A percentile compares a stretch with the other conserved stretches of the same genome.
Evolutionary conservation across 37 sponge, comb jelly and placozoan genomes (phyloP).

Genomic region (Trichoplax adhaerens): DNA sequence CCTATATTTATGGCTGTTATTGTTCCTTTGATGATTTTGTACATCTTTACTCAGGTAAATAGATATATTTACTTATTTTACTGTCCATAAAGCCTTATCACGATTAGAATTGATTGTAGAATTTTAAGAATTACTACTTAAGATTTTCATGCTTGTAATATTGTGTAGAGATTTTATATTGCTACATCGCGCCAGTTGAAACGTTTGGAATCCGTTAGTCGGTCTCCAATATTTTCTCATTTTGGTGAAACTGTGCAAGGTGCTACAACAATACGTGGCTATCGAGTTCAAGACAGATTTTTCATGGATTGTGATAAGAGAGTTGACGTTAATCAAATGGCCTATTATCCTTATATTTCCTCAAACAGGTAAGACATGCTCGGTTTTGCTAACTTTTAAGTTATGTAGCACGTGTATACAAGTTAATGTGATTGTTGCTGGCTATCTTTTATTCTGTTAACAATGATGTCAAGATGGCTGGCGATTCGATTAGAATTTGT

Average conservation of each 20-base stretch:
- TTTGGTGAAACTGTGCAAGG: constrained; percentile 70
- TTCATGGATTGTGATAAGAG: constrained; percentile 52
- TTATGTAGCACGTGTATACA: not conserved
- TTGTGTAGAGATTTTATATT: constrained; percentile 59
- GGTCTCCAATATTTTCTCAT: constrained; percentile 96
- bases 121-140: no score
- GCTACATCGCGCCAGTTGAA: constrained; percentile 91
- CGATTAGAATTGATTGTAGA: no score
- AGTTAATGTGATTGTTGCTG: not conserved
- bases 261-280: constrained; percentile 75
- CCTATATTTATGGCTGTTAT: constrained; percentile 65
- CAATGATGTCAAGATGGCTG: constrained; percentile 36
- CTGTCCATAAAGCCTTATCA: no score
- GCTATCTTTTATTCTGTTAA: not conserved
- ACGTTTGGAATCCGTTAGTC: constrained; percentile 76
- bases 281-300: constrained; percentile 51
- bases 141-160: no score
- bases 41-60: constrained; percentile 53
- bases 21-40: constrained; percentile 60
- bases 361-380: constrained; percentile 44
- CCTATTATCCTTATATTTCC: constrained; percentile 79
- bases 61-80: no score
- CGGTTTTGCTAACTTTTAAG: not conserved
- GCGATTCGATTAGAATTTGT: constrained; percentile 67
- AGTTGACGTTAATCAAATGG: constrained; percentile 82